A percentile compares a stretch with the other conserved stretches of the same genome.
phyloP scores from a whole-genome alignment of 2,888 invertebrate genomes.

The Hyles lineata region DNA sequence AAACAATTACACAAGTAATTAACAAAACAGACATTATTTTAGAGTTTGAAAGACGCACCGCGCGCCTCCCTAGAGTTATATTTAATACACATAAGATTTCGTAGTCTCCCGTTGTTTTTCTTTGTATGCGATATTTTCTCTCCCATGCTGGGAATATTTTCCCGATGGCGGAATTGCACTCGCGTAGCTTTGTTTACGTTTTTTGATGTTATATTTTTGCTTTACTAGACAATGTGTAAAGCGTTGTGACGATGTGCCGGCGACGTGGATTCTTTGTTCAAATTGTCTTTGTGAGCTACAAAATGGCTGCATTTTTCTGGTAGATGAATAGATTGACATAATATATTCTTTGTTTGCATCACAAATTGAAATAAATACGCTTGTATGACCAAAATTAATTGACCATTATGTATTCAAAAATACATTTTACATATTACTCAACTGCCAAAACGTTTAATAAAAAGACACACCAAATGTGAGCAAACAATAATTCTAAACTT shows the following conservation, averaged over 20 bases:
- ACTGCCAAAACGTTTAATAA: no score
- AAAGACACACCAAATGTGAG: no score
- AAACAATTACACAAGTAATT: neutral
- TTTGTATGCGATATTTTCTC: slow-evolving; percentile 1
- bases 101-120: slow-evolving; percentile 23
- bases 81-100: slow-evolving; percentile 10
- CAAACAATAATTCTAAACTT: no score
- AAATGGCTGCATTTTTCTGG: neutral
- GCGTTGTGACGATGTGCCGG: slow-evolving; percentile 5
- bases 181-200: slow-evolving; percentile 18
- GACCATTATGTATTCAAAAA: no score
- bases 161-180: slow-evolving; percentile 12
- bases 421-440: no score
- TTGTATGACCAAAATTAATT: no score
- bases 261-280: slow-evolving; percentile 34
- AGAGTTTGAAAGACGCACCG: neutral
- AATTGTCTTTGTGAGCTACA: slow-evolving; percentile 35
- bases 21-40: neutral
- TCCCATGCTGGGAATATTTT: slow-evolving; percentile 6
- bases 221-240: slow-evolving; percentile 19
- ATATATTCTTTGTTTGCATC: no score
- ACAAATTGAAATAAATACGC: no score
- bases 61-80: neutral
- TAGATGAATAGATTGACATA: no score
- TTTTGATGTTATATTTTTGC: slow-evolving; percentile 24